phyloP scores from a whole-genome alignment of 1,140 invertebrate genomes.

The Temnothorax nylanderi region DNA sequence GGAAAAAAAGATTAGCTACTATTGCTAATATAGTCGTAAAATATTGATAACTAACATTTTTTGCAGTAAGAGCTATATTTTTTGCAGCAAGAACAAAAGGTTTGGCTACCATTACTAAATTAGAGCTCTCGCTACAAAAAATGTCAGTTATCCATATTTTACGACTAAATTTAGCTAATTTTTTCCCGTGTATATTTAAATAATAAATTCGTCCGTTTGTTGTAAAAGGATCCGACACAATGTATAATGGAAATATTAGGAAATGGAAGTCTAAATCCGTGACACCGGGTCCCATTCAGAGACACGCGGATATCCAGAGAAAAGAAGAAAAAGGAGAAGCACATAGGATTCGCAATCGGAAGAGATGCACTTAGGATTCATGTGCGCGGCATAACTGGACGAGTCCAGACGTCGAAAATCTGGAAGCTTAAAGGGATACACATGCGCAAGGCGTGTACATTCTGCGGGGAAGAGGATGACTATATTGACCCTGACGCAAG shows the following conservation, averaged over 20 bases:
- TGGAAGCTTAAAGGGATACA: constrained; percentile 49
- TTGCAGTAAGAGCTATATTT: no score
- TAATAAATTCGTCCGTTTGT: neutral
- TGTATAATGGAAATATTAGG: neutral
- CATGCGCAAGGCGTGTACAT: neutral
- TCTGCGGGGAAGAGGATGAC: neutral
- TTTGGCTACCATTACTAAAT: no score
- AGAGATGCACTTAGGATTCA: neutral
- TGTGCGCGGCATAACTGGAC: constrained; percentile 33
- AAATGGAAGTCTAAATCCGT: neutral
- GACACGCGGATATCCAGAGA: neutral
- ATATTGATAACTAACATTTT: no score
- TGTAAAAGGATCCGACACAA: neutral
- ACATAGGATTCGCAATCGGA: neutral
- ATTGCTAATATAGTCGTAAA: no score
- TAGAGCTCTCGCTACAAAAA: no score
- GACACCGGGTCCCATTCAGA: neutral
- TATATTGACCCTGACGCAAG: constrained; percentile 59
- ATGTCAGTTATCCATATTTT: no score
- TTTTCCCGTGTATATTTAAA: neutral
- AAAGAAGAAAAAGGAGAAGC: neutral
- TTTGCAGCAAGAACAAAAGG: no score
- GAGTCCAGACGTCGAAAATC: constrained; percentile 48
- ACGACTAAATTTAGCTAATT: no score
- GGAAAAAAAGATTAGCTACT: no score